Evolutionary conservation across 2,113 vertebrate genomes (phyloP).

Genomic region (Thalassoma bifasciatum): DNA sequence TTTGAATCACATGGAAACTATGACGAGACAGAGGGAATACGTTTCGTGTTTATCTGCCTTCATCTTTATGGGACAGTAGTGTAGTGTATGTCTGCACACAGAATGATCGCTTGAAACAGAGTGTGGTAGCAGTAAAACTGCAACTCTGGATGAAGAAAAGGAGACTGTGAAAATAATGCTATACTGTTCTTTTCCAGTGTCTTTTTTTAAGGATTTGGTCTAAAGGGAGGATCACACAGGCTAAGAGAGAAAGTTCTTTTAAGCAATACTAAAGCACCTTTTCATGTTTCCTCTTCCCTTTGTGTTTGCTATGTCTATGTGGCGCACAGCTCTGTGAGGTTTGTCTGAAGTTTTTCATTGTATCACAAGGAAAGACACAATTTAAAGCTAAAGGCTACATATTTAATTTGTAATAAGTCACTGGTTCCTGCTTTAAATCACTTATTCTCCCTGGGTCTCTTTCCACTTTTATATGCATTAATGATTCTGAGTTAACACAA

Average conservation of each 20-base stretch:
- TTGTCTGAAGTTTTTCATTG: slow-evolving; percentile 13
- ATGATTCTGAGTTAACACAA: background rate
- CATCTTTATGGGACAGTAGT: slow-evolving; percentile 1
- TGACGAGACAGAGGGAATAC: slow-evolving; percentile 13
- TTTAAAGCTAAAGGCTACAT: background rate
- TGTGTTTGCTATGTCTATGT: slow-evolving; percentile 9
- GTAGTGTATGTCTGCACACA: background rate
- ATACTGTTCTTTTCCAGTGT: slow-evolving; percentile 7
- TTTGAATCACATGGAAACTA: slow-evolving; percentile 1
- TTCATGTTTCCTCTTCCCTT: slow-evolving; percentile 25
- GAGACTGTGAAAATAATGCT: slow-evolving; percentile 19
- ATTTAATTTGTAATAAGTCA: slow-evolving; percentile 4
- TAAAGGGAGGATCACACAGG: background rate
- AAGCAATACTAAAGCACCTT: slow-evolving; percentile 62
- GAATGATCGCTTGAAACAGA: background rate
- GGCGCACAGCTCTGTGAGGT: slow-evolving; percentile 1
- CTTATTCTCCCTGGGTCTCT: slow-evolving; percentile 8
- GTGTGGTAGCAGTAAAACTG: background rate
- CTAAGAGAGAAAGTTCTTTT: slow-evolving; percentile 17
- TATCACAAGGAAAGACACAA: background rate
- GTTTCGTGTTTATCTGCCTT: slow-evolving; percentile 30
- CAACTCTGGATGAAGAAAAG: slow-evolving; percentile 29
- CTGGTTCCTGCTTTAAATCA: slow-evolving; percentile 12
- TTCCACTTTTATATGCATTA: slow-evolving; percentile 27
- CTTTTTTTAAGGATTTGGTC: background rate